Evolutionary conservation across 2,113 vertebrate genomes (phyloP).

Genomic region (Fulmarus glacialis): DNA sequence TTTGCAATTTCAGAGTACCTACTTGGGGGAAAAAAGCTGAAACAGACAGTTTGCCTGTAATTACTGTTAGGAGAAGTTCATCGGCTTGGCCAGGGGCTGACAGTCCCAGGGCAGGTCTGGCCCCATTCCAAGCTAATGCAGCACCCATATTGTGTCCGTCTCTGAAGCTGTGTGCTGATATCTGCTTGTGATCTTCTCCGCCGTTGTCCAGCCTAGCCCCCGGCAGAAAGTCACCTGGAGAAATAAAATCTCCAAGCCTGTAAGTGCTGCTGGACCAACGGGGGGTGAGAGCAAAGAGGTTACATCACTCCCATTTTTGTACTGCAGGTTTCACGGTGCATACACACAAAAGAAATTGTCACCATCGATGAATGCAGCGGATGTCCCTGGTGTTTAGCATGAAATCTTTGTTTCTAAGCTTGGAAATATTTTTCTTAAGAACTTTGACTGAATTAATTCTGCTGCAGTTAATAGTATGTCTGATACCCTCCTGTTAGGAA

Average conservation of each 20-base stretch:
- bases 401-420: neutral
- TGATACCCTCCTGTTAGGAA: neutral
- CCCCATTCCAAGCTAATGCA: accelerated
- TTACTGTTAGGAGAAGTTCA: neutral
- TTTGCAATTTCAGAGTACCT: neutral
- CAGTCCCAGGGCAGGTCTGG: neutral
- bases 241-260: neutral
- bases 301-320: neutral
- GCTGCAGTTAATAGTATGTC: neutral
- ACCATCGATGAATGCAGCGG: accelerated
- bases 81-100: neutral
- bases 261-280: neutral
- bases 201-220: neutral
- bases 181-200: neutral
- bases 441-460: neutral
- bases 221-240: neutral
- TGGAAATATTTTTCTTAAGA: neutral
- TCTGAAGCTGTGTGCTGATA: neutral
- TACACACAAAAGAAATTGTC: neutral
- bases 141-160: accelerated
- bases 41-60: neutral
- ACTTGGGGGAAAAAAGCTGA: neutral
- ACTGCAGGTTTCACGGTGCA: neutral
- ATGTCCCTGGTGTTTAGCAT: neutral
- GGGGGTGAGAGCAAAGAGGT: neutral